A percentile compares a stretch with the other conserved stretches of the same genome.
These are phyloP conservation scores for Cyclopterus lumpus DNA, from an alignment of 2,797 vertebrate species.

Conservation along the genomic window DNA sequence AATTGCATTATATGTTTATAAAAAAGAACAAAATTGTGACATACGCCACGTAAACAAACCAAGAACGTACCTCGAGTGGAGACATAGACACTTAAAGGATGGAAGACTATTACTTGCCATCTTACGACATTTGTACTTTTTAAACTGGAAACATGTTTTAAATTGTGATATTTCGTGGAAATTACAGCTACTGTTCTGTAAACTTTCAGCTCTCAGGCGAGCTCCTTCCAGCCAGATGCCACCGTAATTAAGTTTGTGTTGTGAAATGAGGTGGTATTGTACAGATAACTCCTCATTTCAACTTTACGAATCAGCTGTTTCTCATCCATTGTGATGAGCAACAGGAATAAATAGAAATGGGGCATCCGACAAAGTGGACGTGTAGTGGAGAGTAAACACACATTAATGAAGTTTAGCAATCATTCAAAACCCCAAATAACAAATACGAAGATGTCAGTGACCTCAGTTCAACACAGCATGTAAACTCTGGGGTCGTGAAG, in stretches of 20 bases:
- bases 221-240: not conserved
- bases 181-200: not conserved
- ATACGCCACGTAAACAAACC: not conserved
- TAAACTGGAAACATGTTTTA: not conserved
- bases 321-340: not conserved
- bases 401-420: constrained; percentile 24
- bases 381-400: constrained; percentile 9
- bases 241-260: not conserved
- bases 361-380: not conserved
- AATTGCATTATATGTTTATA: no score
- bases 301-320: not conserved
- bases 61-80: not conserved
- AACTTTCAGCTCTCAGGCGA: not conserved
- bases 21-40: no score
- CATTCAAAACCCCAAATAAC: not conserved
- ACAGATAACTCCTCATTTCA: not conserved
- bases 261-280: not conserved
- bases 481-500: not conserved
- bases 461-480: not conserved
- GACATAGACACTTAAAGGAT: not conserved
- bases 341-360: not conserved
- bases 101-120: not conserved
- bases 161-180: not conserved
- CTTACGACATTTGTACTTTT: not conserved
- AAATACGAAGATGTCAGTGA: not conserved